Base-by-base conservation (phyloP, 2,113 vertebrate species). In the Abramis brama region DNA sequence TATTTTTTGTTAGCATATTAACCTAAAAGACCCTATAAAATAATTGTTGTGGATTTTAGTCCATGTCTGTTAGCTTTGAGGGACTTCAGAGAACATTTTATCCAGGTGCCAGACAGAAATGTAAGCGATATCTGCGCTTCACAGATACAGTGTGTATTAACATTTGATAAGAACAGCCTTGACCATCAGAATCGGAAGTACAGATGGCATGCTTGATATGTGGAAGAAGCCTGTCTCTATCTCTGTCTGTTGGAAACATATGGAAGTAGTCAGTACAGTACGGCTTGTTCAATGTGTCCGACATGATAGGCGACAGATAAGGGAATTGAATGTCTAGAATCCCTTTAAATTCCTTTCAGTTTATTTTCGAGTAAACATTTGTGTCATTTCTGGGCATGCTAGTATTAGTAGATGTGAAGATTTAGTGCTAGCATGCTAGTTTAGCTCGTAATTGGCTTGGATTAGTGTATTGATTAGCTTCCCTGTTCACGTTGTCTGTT, bases 401-500 rank as follows among this genome's bases (percentile, higher is more conserved):
- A 36, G 13, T 27, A n/a, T 64, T 30, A 27, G n/a, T 43, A 13
- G n/a, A 23, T 9, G 70, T 57, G 33, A 23, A 59, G 36, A 47
- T 62, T 79, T 75, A 81, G 30, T 23, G 45, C 57, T 75, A 68
- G 83, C 21, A 5, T 50, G 71, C 59, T 80, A 15, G 9, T 80
- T 80, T 80, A 80, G 78, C 80, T 52, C 15, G 13, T 70, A 76
- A 62, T 83, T 86, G 55, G 15, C 79, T 57, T 36, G 12, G 80
- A 79, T 86, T 74, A 86, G 64, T 19, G 59, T 87, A 70, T 83
- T 66, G 79, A 82, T 86, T 55, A 62, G 85, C 43, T 25, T 59
- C 25, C 70, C 59, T 74, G 43, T 82, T 57, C 70, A 75, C 43
- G 21, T 79, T 71, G 47, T 74, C 60, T 1, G 39, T 50, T 59